Percentiles rank a stretch among this genome's conserved stretches.
Conservation (phyloP, 2,113 vertebrate genomes). For the Oenanthe melanoleuca region DNA sequence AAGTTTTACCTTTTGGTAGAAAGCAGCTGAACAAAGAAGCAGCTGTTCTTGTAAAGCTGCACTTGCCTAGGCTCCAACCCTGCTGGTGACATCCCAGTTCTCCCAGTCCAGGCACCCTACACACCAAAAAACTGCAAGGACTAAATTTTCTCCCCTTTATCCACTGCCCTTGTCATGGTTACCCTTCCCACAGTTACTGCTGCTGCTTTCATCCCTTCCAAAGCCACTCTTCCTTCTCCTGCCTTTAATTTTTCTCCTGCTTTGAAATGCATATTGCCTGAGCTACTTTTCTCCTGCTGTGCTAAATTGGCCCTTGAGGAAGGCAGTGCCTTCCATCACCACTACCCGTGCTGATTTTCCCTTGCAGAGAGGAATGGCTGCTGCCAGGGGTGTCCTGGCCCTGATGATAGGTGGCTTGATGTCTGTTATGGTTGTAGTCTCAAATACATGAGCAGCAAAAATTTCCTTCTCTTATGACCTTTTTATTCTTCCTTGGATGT, state of each 20-base stretch:
- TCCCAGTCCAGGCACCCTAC: neutral
- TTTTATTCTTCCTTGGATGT: slow-evolving; percentile 23
- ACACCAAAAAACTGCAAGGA: neutral
- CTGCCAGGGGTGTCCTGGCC: slow-evolving; percentile 26
- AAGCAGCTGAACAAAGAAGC: neutral
- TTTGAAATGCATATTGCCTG: slow-evolving; percentile 67
- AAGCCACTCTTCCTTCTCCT: neutral
- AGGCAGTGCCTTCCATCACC: slow-evolving; percentile 66
- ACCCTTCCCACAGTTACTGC: neutral
- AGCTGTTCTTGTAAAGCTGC: neutral
- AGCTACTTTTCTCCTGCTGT: slow-evolving; percentile 59
- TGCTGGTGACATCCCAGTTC: neutral
- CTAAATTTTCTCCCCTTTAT: neutral
- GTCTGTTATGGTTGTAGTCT: slow-evolving; percentile 31
- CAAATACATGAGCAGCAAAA: slow-evolving; percentile 20
- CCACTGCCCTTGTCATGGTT: neutral
- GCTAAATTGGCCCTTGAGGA: slow-evolving; percentile 71
- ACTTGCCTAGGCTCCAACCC: neutral
- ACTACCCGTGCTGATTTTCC: slow-evolving; percentile 39
- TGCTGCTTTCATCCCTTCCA: slow-evolving; percentile 1
- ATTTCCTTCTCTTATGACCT: slow-evolving; percentile 27
- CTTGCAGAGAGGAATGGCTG: slow-evolving; percentile 36
- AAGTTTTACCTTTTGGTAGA: neutral
- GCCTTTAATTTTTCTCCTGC: slow-evolving; percentile 42
- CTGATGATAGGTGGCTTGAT: slow-evolving; percentile 13